phyloP scores from a whole-genome alignment of 64 coral and sea anemone species.

The Dendronephthya gigantea region DNA sequence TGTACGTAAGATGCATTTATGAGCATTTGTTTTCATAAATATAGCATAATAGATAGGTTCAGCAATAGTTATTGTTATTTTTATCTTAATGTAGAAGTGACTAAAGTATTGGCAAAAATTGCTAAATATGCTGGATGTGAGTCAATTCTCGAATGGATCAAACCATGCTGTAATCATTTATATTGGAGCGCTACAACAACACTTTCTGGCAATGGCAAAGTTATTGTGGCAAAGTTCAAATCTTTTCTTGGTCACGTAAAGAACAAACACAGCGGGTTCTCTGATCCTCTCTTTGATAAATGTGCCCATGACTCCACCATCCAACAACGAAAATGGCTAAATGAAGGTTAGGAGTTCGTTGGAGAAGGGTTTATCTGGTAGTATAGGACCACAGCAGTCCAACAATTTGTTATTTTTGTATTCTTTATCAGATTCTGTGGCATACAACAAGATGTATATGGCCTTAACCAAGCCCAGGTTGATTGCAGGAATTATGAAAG shows the following conservation, averaged over 20 bases:
- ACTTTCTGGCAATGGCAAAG: neutral
- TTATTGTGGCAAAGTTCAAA: conserved; percentile 8
- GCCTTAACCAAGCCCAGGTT: neutral
- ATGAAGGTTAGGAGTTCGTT: neutral
- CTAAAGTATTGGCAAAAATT: neutral
- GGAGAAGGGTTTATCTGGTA: too few species aligned
- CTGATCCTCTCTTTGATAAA: neutral
- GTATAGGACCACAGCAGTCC: too few species aligned
- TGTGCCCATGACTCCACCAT: conserved; percentile 2
- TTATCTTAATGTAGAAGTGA: too few species aligned
- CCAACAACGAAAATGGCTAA: conserved; percentile 1
- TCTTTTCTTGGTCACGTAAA: conserved; percentile 14
- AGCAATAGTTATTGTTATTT: too few species aligned
- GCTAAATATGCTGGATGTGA: conserved; percentile 9
- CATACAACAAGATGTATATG: conserved; percentile 20
- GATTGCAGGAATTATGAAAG: neutral
- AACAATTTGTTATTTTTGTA: neutral
- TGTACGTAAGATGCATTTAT: too few species aligned
- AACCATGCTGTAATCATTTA: neutral
- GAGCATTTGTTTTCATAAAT: neutral
- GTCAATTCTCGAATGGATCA: neutral
- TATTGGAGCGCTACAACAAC: conserved; percentile 9
- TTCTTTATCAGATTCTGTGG: neutral
- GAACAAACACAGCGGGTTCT: neutral
- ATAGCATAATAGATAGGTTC: too few species aligned